A percentile compares a stretch with the other conserved stretches of the same genome.
phyloP scores from a whole-genome alignment of 2,797 vertebrate species.

The Falco peregrinus region DNA sequence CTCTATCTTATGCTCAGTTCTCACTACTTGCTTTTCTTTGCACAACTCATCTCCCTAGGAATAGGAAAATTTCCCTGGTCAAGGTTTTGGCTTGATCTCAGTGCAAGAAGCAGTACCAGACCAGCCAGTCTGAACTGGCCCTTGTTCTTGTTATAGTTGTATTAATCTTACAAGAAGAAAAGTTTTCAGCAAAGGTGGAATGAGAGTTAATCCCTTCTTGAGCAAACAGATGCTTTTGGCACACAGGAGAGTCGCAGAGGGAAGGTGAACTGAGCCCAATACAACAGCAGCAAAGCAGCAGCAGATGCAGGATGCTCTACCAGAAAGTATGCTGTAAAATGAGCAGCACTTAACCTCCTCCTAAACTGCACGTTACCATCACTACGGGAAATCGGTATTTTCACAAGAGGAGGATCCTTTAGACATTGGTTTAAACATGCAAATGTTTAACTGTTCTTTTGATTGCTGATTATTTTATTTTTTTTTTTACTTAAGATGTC shows the following conservation, averaged over 20 bases:
- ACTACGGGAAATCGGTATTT: background rate
- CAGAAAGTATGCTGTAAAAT: background rate
- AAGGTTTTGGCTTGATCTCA: background rate
- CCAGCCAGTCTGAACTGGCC: background rate
- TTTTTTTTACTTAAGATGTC: background rate
- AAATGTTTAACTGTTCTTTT: background rate
- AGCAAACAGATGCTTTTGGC: background rate
- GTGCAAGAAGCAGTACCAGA: background rate
- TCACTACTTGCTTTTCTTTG: background rate
- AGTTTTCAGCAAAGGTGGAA: rapidly evolving
- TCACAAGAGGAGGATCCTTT: background rate
- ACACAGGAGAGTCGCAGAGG: background rate
- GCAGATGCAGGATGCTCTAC: background rate
- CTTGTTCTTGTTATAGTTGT: background rate
- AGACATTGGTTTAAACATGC: background rate
- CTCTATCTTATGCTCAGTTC: background rate
- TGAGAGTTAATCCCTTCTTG: background rate
- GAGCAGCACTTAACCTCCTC: background rate
- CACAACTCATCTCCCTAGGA: background rate
- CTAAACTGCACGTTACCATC: background rate
- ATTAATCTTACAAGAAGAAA: background rate
- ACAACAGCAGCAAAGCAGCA: background rate
- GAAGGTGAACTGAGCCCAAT: background rate
- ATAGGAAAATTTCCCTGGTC: background rate
- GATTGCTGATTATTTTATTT: too few relatives aligned